Base-by-base conservation (phyloP, 1,140 invertebrate genomes). In the Chironomus striatipennis region DNA sequence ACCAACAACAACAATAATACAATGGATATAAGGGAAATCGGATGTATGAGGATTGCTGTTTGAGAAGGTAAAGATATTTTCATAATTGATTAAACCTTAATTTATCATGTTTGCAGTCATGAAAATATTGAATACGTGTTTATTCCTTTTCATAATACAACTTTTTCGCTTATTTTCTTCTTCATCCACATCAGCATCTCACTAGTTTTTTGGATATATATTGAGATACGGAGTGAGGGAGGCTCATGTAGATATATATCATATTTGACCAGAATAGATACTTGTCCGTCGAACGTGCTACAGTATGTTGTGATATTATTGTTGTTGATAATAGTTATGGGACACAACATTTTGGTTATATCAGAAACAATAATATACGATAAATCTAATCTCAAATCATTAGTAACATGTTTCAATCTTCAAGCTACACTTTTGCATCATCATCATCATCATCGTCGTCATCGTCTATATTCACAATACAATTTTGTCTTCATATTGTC, bases 331-430 rank as follows among this genome's bases (percentile, higher is more conserved):
- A n/a, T 57, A 57, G 47, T 12, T 57, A 57, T 12, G 12, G n/a
- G n/a, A 57, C 12, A 57, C 47, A 57, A 15, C 4, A 15, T n/a
- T n/a, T 12, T 7, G 47, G 47, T 6, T 20, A 21, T 70, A 70
- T 70, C 65, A 18, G 18, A 70, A 70, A 70, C 47, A 57, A 57
- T 57, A 57, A 57, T 57, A 57, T 12, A 57, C 65, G 65, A 70
- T 70, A 20, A 70, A 70, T 70, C 18, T 18, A 70, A 70, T 70
- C 65, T 70, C 17, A 17, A 70, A 70, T 20, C 65, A 70, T 70
- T 70, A 70, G 65, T 70, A 70, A 70, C 65, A 70, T 70, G 65
- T 70, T 70, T 70, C 65, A 70, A 70, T 70, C 65, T 70, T 70
- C 47, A n/a, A n/a, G 12, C 12, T n/a, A 57, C 12, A 57, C 47